Base-by-base conservation (phyloP, 2,888 invertebrate genomes). In the Leptinotarsa tumamoca region DNA sequence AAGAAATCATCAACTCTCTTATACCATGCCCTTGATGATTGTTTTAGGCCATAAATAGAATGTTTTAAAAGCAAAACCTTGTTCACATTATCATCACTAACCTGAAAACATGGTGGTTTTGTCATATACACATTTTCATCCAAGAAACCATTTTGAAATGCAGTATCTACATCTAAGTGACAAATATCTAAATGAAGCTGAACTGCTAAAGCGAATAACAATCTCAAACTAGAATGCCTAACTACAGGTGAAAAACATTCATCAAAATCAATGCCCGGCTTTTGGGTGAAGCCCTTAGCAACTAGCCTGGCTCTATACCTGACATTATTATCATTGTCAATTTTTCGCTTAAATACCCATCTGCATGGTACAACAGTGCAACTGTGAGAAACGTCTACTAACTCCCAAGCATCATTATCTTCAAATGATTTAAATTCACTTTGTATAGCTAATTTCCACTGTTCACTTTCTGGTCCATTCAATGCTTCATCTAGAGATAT, bases 401-500 rank as follows among this genome's bases (percentile, higher is more conserved):
- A n/a, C 21, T 78, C 74, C 80, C 81, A 80, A 21, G 81, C 75
- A 13, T 80, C 73, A 75, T 80, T 80, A 56, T 79, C 76, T 68
- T 74, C 61, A 63, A 79, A 79, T 49, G 75, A 68, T 4, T 74
- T n/a, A 15, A 79, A 15, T 51, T 81, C 79, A 14, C 72, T 72
- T 52, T 72, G 27, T 66, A 81, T 79, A 4, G 80, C 79, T 61
- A 69, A 23, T 51, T 63, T 69, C 81, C 79, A 81, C n/a, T 18
- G 21, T 4, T 80, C 69, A 23, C 71, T 10, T 70, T 81, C 79
- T 67, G 74, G 77, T 58, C 78, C 70, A 10, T 74, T 71, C 21
- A 81, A 33, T n/a, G 77, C 79, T 63, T 80, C 79, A 43, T 75
- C 56, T 23, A 79, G 27, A 52, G 76, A 58, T 75, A 69, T 68